A percentile compares a stretch with the other conserved stretches of the same genome.
phyloP scores from a whole-genome alignment of 2,797 vertebrate genomes.

The Lacerta agilis region DNA sequence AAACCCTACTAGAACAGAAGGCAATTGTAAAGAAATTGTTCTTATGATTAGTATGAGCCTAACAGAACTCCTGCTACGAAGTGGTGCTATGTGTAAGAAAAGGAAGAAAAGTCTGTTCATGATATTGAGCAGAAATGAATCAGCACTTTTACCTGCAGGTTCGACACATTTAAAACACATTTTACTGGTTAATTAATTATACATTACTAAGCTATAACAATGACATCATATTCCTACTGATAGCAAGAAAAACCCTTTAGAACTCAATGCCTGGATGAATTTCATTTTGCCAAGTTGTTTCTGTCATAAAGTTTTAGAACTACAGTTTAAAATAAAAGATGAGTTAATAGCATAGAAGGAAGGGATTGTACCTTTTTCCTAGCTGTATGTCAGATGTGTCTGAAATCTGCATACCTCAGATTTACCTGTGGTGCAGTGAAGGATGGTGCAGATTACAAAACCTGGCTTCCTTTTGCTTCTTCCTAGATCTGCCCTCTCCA shows the following conservation, averaged over 20 bases:
- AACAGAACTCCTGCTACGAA: constrained; percentile 59
- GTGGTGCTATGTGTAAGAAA: constrained; percentile 50
- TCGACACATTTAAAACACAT: constrained; percentile 65
- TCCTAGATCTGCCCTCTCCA: not conserved
- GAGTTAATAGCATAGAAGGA: constrained; percentile 41
- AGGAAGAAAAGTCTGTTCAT: constrained; percentile 64
- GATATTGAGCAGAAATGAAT: constrained; percentile 66
- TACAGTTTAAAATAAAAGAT: constrained; percentile 48
- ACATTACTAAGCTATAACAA: constrained; percentile 60
- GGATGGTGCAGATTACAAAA: not conserved
- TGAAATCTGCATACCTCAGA: not conserved
- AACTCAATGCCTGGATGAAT: constrained; percentile 48
- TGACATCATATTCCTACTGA: constrained; percentile 53
- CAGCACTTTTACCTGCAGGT: constrained; percentile 68
- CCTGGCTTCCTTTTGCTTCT: not conserved
- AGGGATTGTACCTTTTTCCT: not conserved
- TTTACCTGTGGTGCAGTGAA: not conserved
- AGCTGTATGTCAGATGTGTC: not conserved
- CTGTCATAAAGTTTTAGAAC: constrained; percentile 46
- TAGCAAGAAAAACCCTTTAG: constrained; percentile 38
- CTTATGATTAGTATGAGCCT: constrained; percentile 51
- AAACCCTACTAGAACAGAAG: constrained; percentile 50
- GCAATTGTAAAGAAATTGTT: constrained; percentile 50
- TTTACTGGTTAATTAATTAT: constrained; percentile 65
- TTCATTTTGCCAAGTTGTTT: constrained; percentile 58